Base-by-base conservation (phyloP, 1,140 invertebrate genomes). In the Coboldia fuscipes region DNA sequence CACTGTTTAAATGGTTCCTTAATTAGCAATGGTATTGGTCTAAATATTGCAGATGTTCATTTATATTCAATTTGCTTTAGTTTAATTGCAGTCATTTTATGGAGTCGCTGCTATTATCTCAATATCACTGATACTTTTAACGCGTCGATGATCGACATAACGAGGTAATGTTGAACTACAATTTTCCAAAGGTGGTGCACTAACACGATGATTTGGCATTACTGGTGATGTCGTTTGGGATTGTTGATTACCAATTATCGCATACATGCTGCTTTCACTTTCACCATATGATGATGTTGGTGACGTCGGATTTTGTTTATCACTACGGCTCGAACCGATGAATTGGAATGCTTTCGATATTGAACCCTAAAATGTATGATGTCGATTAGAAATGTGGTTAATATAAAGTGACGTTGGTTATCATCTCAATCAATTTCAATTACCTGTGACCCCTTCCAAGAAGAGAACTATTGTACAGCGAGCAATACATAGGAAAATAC, bases 121-220 rank as follows among this genome's bases (percentile, higher is more conserved):
- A 40, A 75, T 74, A 47, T 76, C 72, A 24, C 72, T 70, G 39
- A 75, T 76, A 38, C 72, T 75, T 41, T 74, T 73, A 13, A 75
- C 71, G 12, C 75, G 57, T 28, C 72, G 60, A 42, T 75, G 72
- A 37, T 67, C 61, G 37, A 47, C 48, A 31, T 51, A 51, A 33
- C 45, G 43, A 0, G 40, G 36, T 36, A 52, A 44, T 5, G 42
- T 34, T 31, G 30, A 9, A 18, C 8, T 6, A 24, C 32, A 45
- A 24, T 41, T 37, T 34, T 43, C 45, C 20, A 50, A 45, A 38
- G 52, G 58, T 46, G 58, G 62, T 39, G 54, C 62, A 54, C 50
- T 63, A 30, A 57, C 54, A 41, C 53, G 58, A 42, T 62, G 51
- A 4, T 47, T 49, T 1, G 50, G 38, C 31, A 33, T 40, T 18